Percentiles rank a stretch among this genome's conserved stretches.
Conservation (phyloP, 2,113 vertebrate species). For the Oreochromis niloticus region DNA sequence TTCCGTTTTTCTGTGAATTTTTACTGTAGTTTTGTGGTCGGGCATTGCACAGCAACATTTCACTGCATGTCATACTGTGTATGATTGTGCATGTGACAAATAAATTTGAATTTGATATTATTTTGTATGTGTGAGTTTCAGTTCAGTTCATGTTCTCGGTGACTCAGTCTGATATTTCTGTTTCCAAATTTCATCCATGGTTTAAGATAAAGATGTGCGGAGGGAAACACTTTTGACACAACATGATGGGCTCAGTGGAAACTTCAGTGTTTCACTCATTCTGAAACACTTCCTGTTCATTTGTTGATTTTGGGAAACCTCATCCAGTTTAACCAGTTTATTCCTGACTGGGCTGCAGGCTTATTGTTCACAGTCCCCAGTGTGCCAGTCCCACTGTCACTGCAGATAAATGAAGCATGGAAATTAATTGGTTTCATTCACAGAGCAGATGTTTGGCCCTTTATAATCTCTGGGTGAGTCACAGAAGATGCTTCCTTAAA, state of each 20-base stretch:
- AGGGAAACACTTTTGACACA: background rate
- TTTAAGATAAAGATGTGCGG: background rate
- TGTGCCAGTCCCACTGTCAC: background rate
- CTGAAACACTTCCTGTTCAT: background rate
- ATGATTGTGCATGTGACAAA: background rate
- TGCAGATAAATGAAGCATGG: background rate
- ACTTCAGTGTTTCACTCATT: background rate
- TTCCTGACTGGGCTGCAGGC: background rate
- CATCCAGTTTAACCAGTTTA: background rate
- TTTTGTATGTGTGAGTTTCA: background rate
- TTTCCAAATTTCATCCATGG: background rate
- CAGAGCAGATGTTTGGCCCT: background rate
- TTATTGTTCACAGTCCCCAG: background rate
- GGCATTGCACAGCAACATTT: background rate
- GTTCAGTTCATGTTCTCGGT: background rate
- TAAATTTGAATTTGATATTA: background rate
- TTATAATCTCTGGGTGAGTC: background rate
- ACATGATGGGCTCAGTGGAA: background rate
- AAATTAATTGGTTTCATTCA: background rate
- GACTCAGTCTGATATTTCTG: background rate
- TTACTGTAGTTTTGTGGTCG: too few species aligned
- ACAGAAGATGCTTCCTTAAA: background rate
- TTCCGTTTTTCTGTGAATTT: too few species aligned
- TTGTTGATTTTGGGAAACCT: background rate
- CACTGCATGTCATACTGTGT: background rate